Conservation (phyloP, 2,113 vertebrate genomes). For the Danionella cerebrum region DNA sequence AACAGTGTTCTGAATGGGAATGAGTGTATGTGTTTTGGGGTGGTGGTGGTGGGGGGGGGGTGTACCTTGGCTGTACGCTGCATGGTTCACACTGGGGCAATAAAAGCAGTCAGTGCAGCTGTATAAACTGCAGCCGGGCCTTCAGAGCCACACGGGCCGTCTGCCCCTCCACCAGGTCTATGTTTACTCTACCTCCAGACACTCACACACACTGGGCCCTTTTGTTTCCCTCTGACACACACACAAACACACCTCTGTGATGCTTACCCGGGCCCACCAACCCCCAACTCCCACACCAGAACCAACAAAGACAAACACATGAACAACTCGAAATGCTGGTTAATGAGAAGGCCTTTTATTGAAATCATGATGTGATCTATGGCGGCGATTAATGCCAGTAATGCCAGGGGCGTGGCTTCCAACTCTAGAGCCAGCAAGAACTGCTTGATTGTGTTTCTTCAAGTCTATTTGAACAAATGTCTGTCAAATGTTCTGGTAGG, state of each 20-base stretch:
- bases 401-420: too few species aligned
- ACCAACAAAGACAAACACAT: conserved; percentile 12
- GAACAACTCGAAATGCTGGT: background rate
- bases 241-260: conserved; percentile 34
- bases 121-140: conserved; percentile 69
- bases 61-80: conserved; percentile 23
- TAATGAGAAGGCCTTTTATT: background rate
- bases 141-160: conserved; percentile 66
- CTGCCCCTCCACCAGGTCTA: conserved; percentile 62
- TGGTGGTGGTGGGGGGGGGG: too few species aligned
- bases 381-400: background rate
- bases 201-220: conserved; percentile 76
- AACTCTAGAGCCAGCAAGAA: too few species aligned
- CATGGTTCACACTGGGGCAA: conserved; percentile 40
- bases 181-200: conserved; percentile 88
- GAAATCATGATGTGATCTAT: too few species aligned
- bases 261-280: background rate
- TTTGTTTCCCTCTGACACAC: conserved; percentile 63
- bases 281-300: conserved; percentile 8
- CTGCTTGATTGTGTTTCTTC: too few species aligned
- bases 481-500: too few species aligned
- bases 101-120: conserved; percentile 67
- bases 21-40: conserved; percentile 7
- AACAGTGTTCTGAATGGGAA: conserved; percentile 1
- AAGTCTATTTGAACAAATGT: too few species aligned